phyloP scores from a whole-genome alignment of 2,888 invertebrate genomes.

The Cataglyphis rosenhaueri region DNA sequence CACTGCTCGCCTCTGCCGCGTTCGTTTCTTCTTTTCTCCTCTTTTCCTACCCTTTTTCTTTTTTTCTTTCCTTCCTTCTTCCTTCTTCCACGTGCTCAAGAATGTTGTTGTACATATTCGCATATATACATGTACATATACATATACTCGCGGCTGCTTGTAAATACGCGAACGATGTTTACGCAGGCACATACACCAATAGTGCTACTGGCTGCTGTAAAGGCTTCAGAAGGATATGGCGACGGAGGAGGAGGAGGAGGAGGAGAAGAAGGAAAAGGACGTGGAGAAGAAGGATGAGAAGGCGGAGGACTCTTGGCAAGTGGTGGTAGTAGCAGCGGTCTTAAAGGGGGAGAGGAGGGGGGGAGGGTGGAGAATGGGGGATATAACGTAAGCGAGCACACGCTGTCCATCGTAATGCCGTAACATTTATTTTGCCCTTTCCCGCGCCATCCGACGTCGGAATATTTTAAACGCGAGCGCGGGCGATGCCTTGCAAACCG shows the following conservation, averaged over 20 bases:
- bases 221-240: constrained; percentile 35
- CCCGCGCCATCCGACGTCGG: constrained; percentile 81
- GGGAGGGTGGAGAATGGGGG: constrained; percentile 51
- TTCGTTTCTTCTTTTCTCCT: constrained; percentile 50
- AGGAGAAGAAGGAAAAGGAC: constrained; percentile 4
- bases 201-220: constrained; percentile 66
- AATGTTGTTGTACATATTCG: constrained; percentile 57
- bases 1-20: constrained; percentile 59
- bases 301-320: constrained; percentile 55
- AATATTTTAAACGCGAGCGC: constrained; percentile 82
- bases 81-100: constrained; percentile 30
- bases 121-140: not conserved
- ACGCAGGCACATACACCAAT: constrained; percentile 60
- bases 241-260: not conserved
- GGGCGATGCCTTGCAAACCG: constrained; percentile 76
- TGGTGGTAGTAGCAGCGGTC: constrained; percentile 53
- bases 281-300: constrained; percentile 53
- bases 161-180: constrained; percentile 61
- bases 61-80: constrained; percentile 45
- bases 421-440: constrained; percentile 84
- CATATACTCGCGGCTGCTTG: constrained; percentile 34
- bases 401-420: constrained; percentile 82
- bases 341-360: constrained; percentile 57
- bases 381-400: constrained; percentile 72
- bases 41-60: constrained; percentile 49